Evolutionary conservation across 2,888 invertebrate genomes (phyloP), one percentile per base, ranked within the genome.

Genomic region (Limenitis camilla): DNA sequence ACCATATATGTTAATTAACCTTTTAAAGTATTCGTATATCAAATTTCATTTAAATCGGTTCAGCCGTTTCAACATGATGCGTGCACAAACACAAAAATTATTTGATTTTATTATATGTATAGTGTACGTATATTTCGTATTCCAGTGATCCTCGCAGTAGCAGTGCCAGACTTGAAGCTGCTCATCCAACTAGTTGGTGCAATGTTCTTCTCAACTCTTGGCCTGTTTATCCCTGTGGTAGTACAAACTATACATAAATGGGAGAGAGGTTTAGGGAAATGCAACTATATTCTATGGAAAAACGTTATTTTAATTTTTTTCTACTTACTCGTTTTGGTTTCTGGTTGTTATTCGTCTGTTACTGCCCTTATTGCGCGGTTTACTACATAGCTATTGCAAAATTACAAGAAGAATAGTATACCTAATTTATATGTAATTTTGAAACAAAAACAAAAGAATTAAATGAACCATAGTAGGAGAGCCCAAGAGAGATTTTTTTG

Each of bases 131-230:
- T n/a, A 27, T 33, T 66, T 30, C 56, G 10, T 78, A 36, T 90
- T 75, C 65, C 90, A 89, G 94, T 95, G 61, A 84, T 89, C 6
- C 72, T 96, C 44, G 94, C 95, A 0, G 90, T 92, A 3, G 89
- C 92, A 5, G 93, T 97, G 29, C 96, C 96, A 4, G 91, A 95
- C 63, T 78, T 97, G 52, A 95, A 94, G 53, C 90, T 96, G 0
- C 92, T 97, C 58, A 97, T 98, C 59, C 93, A 95, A 5, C 83
- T 98, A 38, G 95, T 97, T 0, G 97, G 97, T 1, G 93, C 97
- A 4, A 89, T 92, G 6, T 92, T 92, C 66, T 91, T 92, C 67
- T 92, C 93, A 5, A 90, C 91, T 7, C 83, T 92, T 47, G 96
- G 97, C 1, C 88, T 95, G 9, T 86, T 92, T 43, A 91, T 93